Conservation (phyloP, 2,113 vertebrate species). For the Xenotilapia caudafasciata region DNA sequence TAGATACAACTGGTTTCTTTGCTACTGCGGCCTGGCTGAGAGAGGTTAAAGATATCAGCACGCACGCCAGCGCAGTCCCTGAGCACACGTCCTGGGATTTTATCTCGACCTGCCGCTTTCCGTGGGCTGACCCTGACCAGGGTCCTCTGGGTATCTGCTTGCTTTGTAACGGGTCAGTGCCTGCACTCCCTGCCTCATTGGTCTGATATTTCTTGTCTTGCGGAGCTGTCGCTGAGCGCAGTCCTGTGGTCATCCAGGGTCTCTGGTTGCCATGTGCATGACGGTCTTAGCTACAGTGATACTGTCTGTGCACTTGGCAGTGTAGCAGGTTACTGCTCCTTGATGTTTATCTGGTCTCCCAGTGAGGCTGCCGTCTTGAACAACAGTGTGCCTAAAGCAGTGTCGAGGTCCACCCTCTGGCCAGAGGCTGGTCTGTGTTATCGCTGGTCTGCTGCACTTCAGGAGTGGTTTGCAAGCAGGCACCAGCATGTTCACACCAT, state of each 20-base stretch:
- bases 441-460: background rate
- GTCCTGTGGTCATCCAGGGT: background rate
- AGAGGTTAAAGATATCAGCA: background rate
- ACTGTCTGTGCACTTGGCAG: background rate
- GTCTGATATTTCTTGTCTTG: background rate
- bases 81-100: background rate
- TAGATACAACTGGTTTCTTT: background rate
- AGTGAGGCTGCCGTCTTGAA: background rate
- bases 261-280: background rate
- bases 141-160: background rate
- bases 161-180: background rate
- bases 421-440: background rate
- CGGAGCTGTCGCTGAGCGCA: accelerated
- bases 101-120: background rate
- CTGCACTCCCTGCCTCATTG: background rate
- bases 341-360: background rate
- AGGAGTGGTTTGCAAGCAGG: background rate
- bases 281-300: background rate
- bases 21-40: background rate
- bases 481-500: background rate
- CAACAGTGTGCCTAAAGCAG: background rate
- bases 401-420: background rate
- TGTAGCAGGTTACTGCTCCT: background rate
- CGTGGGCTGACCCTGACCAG: background rate
- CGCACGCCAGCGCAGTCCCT: background rate